Evolutionary conservation across 2,113 vertebrate genomes (phyloP).

Genomic region (Tauraco erythrolophus): DNA sequence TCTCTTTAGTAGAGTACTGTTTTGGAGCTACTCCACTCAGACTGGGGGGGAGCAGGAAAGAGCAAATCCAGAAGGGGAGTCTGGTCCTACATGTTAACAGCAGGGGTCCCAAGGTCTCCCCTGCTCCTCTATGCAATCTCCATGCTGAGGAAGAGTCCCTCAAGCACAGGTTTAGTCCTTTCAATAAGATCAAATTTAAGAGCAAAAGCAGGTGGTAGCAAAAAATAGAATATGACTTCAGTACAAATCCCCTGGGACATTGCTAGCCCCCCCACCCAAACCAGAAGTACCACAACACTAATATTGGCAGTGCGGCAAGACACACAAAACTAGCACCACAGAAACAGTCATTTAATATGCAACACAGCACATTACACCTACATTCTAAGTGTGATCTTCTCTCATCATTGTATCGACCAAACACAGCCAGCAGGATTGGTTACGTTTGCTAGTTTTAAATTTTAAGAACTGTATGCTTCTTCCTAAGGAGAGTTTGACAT

Average conservation of each 20-base stretch:
- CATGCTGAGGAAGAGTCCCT: background rate
- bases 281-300: background rate
- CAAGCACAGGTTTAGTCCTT: background rate
- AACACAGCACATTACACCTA: background rate
- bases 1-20: background rate
- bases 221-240: constrained; percentile 48
- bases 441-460: background rate
- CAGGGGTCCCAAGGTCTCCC: background rate
- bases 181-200: background rate
- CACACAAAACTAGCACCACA: background rate
- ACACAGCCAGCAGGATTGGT: background rate
- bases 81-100: background rate
- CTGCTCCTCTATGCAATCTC: background rate
- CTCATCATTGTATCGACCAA: background rate
- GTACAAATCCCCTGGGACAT: background rate
- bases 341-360: background rate
- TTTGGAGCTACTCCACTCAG: background rate
- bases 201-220: constrained; percentile 34
- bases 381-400: background rate
- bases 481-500: background rate
- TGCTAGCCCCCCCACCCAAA: background rate
- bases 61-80: background rate
- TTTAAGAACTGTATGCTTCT: background rate
- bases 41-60: rapidly evolving
- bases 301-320: background rate